Evolutionary conservation across 1,140 invertebrate species (phyloP), one percentile per base, ranked within the genome.

Genomic region (Drosophila orena): DNA sequence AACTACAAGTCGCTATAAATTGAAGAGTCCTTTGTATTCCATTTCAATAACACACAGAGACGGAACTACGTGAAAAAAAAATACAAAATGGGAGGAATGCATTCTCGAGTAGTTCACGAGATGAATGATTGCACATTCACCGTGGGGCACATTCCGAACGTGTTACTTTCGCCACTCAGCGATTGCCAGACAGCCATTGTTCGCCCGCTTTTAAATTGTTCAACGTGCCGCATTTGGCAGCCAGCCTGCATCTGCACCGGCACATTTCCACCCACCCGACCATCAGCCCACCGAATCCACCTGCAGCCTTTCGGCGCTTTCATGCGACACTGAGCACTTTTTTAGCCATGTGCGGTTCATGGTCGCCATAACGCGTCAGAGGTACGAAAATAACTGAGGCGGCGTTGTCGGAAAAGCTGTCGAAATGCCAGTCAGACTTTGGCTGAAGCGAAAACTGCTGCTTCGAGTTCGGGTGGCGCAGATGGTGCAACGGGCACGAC

Each of bases 161-260:
- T 85, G 81, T 86, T 81, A 77, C 75, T 81, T 85, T 62, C 59
- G 73, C 81, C 81, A 85, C 81, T 81, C 75, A 77, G 61, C 56
- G 55, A 27, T 20, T 22, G 59, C 59, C 49, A 60, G 43, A 52
- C 47, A 46, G 75, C 56, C 60, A 44, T 81, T 81, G 73, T 81
- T 64, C 35, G 74, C 6, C 61, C 49, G 71, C 65, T 85, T 77
- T 84, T 58, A 79, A 85, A 62, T 79, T 61, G 65, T 52, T 75
- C 58, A 64, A 68, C 68, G 68, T 71, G 59, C 54, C 49, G 15
- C 50, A 54, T n/a, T 37, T 69, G 42, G 66, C 65, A 40, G 24
- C 15, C 49, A 24, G 44, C 30, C 57, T 73, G 70, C 56, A 17
- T 1, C 17, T 17, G 17, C 17, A 17, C 17, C 17, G 17, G 17